Conservation (phyloP, 2,113 vertebrate species). For the Larimichthys crocea region DNA sequence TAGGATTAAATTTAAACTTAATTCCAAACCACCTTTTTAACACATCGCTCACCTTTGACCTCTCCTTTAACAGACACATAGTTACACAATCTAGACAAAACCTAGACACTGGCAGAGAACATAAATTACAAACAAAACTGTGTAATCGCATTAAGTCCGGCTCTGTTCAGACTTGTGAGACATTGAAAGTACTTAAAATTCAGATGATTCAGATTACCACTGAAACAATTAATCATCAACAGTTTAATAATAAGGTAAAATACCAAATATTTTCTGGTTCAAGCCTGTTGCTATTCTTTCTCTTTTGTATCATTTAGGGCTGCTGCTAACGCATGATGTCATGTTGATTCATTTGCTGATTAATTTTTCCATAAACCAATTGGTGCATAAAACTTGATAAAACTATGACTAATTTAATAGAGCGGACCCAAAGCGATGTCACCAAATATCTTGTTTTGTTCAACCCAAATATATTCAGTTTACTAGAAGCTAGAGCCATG, state of each 20-base stretch:
- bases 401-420: neutral
- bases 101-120: neutral
- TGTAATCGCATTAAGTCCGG: neutral
- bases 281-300: neutral
- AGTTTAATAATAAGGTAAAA: neutral
- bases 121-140: neutral
- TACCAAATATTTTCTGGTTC: neutral
- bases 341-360: neutral
- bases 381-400: neutral
- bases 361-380: neutral
- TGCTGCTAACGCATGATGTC: neutral
- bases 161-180: neutral
- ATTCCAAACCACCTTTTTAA: conserved; percentile 62
- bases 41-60: conserved; percentile 62
- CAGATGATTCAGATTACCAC: neutral
- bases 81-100: conserved; percentile 1
- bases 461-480: neutral
- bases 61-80: conserved; percentile 10
- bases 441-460: neutral
- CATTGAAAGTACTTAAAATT: neutral
- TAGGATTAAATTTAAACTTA: conserved; percentile 59
- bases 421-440: neutral
- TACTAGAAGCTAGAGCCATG: neutral
- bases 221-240: neutral
- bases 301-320: neutral